Evolutionary conservation across 2,797 vertebrate species (phyloP).

Genomic region (Lycodopsis pacificus): DNA sequence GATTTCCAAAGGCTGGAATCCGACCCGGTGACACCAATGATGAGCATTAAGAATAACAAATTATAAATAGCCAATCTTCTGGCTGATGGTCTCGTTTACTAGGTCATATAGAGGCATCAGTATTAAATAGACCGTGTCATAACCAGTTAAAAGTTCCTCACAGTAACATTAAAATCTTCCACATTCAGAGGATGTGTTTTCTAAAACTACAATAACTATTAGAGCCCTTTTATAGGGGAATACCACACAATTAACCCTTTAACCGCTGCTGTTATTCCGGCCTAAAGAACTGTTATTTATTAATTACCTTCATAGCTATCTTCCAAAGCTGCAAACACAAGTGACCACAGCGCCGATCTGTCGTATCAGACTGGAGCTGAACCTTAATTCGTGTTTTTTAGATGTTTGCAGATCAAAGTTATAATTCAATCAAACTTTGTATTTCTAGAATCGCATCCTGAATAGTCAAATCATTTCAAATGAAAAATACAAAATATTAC

Average conservation of each 20-base stretch:
- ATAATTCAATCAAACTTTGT: background rate
- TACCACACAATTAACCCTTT: background rate
- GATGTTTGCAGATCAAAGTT: background rate
- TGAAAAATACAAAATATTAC: background rate
- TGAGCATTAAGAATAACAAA: no score
- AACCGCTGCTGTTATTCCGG: constrained; percentile 1
- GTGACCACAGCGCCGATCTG: background rate
- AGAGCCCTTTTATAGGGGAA: background rate
- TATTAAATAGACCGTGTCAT: background rate
- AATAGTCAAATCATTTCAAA: constrained; percentile 13
- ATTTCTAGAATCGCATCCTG: constrained; percentile 7
- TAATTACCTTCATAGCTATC: background rate
- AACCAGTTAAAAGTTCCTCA: background rate
- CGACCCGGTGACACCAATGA: no score
- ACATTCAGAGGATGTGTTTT: background rate
- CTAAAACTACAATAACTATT: background rate
- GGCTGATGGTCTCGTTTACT: no score
- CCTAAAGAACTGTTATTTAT: background rate
- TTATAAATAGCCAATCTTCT: no score
- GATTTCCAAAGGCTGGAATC: no score
- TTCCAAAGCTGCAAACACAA: background rate
- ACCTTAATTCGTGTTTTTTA: background rate
- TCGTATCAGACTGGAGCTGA: background rate
- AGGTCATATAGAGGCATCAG: background rate
- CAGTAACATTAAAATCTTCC: background rate